Evolutionary conservation across 2,113 vertebrate genomes (phyloP), one percentile per base, ranked within the genome.

Genomic region (Gobio gobio): DNA sequence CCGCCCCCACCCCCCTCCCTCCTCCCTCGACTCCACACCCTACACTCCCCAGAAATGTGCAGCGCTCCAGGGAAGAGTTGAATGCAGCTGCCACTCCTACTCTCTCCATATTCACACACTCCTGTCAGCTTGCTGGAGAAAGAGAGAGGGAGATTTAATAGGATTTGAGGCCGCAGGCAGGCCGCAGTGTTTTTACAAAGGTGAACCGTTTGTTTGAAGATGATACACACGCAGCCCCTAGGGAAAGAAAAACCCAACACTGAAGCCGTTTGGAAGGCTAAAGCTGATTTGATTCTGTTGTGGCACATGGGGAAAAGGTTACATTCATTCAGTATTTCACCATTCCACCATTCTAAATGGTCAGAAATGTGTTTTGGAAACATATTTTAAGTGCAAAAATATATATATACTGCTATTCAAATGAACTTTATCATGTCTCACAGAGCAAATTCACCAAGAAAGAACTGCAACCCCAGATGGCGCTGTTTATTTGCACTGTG

Each of bases 151-250:
- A 49, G 68, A 84, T 81, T 86, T 92, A 91, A 93, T 90, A 86
- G 87, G 88, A 88, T 92, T 90, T 92, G 33, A 84, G 73, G 87
- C 90, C 86, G 88, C 82, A 83, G 90, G 89, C 87, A 36, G 58
- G 47, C 68, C 73, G 20, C n/a, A 33, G 64, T 86, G 83, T 88
- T 90, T 89, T 85, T 89, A 86, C 86, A 90, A 85, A 90, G 83
- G 89, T 87, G 88, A 89, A 84, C 75, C 77, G 64, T 89, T 89
- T 91, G 89, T 90, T 91, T 91, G 85, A 89, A 70, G 83, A 58
- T 86, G 86, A 85, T 84, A 84, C 82, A 88, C 89, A 87, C 86
- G 70, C 72, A 89, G 29, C 76, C 76, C 26, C 70, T 80, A 43
- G 78, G 84, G 74, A 75, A 24, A 49, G 43, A 68, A 83, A 88